Conservation (phyloP, 2,113 vertebrate genomes). For the Baryphthengus martii region DNA sequence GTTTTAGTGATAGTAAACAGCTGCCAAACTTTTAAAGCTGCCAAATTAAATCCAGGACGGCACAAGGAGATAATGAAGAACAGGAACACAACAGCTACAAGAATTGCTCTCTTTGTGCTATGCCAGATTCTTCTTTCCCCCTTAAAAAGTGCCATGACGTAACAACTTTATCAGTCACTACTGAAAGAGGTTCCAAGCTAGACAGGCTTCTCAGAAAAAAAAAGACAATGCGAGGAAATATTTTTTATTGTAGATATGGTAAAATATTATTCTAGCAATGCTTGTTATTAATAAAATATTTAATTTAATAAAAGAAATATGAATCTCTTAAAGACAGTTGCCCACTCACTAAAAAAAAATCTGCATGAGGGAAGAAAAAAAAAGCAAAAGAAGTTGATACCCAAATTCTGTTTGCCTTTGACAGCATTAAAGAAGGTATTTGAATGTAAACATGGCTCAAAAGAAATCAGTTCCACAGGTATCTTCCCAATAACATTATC, state of each 20-base stretch:
- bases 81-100: slow-evolving; percentile 43
- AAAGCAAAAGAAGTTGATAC: neutral
- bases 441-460: neutral
- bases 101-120: slow-evolving; percentile 15
- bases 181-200: neutral
- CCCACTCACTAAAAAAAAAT: neutral
- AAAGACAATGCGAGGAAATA: neutral
- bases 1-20: slow-evolving; percentile 68
- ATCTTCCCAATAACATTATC: neutral
- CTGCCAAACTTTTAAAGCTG: slow-evolving; percentile 25
- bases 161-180: slow-evolving; percentile 33
- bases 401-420: neutral
- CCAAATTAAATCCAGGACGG: slow-evolving; percentile 62
- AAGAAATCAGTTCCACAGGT: neutral
- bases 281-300: slow-evolving; percentile 24
- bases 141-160: slow-evolving; percentile 28
- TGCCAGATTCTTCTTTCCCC: slow-evolving; percentile 2
- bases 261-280: neutral
- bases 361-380: neutral
- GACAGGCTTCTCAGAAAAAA: neutral
- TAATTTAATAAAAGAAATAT: slow-evolving; percentile 29
- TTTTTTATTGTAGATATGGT: neutral
- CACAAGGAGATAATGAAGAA: slow-evolving; percentile 63
- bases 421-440: neutral
- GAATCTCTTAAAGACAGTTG: slow-evolving; percentile 23